Conservation (phyloP, 2,888 invertebrate genomes). For the Galeopsomyia nigrocyanea region DNA sequence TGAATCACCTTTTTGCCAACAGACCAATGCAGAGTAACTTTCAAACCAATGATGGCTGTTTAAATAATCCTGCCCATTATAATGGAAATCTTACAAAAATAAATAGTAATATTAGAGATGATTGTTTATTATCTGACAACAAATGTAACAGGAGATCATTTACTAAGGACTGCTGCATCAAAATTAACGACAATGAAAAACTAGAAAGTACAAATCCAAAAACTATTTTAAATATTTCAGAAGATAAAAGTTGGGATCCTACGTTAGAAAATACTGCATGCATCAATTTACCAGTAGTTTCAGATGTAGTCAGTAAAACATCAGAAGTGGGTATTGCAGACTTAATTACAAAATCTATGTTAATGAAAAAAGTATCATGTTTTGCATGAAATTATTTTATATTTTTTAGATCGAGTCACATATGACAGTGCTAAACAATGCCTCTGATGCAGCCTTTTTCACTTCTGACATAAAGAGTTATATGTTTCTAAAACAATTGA, state of each 20-base stretch:
- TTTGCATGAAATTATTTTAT: not conserved
- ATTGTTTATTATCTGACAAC: not conserved
- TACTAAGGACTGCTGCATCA: not conserved
- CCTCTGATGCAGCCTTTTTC: constrained; percentile 4
- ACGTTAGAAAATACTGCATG: constrained; percentile 1
- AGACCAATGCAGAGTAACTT: too few relatives aligned
- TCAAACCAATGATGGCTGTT: not conserved
- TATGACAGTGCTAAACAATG: constrained; percentile 11
- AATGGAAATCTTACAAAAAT: not conserved
- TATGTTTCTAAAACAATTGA: constrained; percentile 24
- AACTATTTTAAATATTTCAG: not conserved
- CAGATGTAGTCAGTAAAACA: constrained; percentile 46
- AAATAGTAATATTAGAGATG: not conserved
- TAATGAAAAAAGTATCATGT: not conserved
- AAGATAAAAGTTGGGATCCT: constrained; percentile 5
- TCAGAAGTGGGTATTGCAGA: not conserved
- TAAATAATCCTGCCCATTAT: not conserved
- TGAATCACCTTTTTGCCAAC: constrained; percentile 1
- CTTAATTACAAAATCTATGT: not conserved
- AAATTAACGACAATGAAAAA: constrained; percentile 14
- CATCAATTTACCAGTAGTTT: constrained; percentile 49
- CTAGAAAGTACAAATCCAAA: constrained; percentile 5
- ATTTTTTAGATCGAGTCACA: constrained; percentile 26
- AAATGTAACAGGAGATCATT: constrained; percentile 7
- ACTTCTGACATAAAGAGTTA: constrained; percentile 7